A percentile compares a stretch with the other conserved stretches of the same genome.
Evolutionary conservation across 2,888 invertebrate genomes (phyloP).

Genomic region (Bruchidius siliquastri): DNA sequence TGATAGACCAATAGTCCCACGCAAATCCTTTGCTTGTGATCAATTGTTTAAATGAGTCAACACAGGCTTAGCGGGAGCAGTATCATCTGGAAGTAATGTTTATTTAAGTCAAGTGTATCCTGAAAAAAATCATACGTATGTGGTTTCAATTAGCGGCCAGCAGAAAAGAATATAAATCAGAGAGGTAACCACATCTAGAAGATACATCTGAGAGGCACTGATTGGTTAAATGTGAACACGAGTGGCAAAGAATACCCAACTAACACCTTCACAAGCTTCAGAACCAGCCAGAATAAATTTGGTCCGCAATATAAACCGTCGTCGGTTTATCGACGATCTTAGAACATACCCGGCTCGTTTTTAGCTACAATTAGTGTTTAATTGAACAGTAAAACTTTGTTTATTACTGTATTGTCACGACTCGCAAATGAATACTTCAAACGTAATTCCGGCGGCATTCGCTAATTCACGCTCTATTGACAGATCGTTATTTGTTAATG

Average conservation of each 20-base stretch:
- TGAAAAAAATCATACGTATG: too few relatives aligned
- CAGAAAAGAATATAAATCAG: too few relatives aligned
- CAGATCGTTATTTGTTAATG: slow-evolving; percentile 25
- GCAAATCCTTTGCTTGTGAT: too few relatives aligned
- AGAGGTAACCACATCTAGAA: too few relatives aligned
- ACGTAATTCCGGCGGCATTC: slow-evolving; percentile 22
- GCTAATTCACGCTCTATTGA: slow-evolving; percentile 23
- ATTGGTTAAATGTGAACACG: not conserved
- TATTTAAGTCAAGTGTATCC: too few relatives aligned
- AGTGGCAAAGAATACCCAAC: not conserved
- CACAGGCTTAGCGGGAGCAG: too few relatives aligned
- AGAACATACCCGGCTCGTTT: slow-evolving; percentile 2
- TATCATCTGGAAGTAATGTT: too few relatives aligned
- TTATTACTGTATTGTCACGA: slow-evolving; percentile 23
- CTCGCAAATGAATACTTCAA: slow-evolving; percentile 22
- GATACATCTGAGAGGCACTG: too few relatives aligned
- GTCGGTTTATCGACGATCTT: not conserved
- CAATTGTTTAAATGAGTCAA: too few relatives aligned
- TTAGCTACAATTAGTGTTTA: slow-evolving; percentile 13
- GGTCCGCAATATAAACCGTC: not conserved
- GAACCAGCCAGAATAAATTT: not conserved
- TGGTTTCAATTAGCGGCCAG: too few relatives aligned
- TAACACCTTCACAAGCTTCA: not conserved
- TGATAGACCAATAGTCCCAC: too few relatives aligned
- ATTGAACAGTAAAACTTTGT: slow-evolving; percentile 21